Base-by-base conservation (phyloP, 2,888 invertebrate genomes). In the Trissolcus japonicus region DNA sequence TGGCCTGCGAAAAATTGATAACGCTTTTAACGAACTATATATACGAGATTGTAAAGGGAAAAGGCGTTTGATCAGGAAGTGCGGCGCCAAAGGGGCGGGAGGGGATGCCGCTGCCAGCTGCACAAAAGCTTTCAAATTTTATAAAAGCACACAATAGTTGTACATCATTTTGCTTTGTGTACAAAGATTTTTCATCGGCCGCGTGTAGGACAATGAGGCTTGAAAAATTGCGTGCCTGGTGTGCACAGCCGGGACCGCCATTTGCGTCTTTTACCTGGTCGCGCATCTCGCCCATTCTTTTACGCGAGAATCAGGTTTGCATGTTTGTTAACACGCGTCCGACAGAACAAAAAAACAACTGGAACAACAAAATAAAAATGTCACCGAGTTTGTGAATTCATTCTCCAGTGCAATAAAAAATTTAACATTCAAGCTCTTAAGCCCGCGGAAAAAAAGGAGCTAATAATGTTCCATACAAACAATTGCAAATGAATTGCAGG, bases 201-300 rank as follows among this genome's bases (percentile, higher is more conserved):
- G 80, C 81, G 81, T 80, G 73, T 78, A 71, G 81, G 81, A 83
- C 82, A 82, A 83, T 84, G 81, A 82, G 79, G 79, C 80, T 73
- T 83, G 82, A 83, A 83, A 84, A 84, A 84, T 83, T 81, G 80
- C 80, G 69, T 63, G 76, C 76, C 75, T 80, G 74, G 80, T 54
- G n/a, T 54, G n/a, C n/a, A 25, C 7, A 54, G 11, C 14, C 57
- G 41, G 59, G 54, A 13, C 13, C 13, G 43, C 63, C 53, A 69
- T 68, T 68, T 68, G 53, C 72, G 67, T 72, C 69, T 66, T 68
- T 61, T 75, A n/a, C 11, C n/a, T 25, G 11, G n/a, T 6, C 25
- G 35, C 35, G 35, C 35, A 11, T 35, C 35, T 35, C 35, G 35
- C 35, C 35, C 9, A 35, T 54, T n/a, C 16, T 25, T 55, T 7